phyloP scores from a whole-genome alignment of 2,113 vertebrate species.

The Bubalus kerabau region DNA sequence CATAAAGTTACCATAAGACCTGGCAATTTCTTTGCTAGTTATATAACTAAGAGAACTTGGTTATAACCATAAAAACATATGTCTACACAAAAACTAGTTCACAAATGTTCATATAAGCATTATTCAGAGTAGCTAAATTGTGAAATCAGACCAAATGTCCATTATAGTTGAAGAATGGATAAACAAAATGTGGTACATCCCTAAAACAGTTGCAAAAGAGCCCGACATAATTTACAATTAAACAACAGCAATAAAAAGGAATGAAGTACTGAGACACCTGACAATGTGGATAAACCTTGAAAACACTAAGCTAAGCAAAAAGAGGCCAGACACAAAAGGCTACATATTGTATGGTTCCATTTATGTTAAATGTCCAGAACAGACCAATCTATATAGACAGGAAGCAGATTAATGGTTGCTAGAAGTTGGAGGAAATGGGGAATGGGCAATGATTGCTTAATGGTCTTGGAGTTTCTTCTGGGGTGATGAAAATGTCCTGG shows the following conservation, averaged over 20 bases:
- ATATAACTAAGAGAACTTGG: neutral
- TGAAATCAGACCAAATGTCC: neutral
- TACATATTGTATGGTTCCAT: neutral
- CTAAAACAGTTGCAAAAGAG: neutral
- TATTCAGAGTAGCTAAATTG: neutral
- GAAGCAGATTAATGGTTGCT: neutral
- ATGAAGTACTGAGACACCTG: neutral
- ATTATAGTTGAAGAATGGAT: neutral
- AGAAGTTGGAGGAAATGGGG: neutral
- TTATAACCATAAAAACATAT: neutral
- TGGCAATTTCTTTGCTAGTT: neutral
- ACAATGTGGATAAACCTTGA: neutral
- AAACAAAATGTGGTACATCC: neutral
- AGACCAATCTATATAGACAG: neutral
- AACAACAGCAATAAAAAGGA: neutral
- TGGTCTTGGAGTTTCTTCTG: neutral
- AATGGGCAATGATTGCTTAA: neutral
- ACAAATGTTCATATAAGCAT: neutral
- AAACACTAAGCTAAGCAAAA: neutral
- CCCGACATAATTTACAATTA: neutral
- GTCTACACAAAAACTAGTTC: neutral
- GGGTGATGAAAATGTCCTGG: neutral
- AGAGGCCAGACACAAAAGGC: neutral
- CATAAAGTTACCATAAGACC: neutral
- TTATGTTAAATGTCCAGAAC: neutral